These are phyloP conservation scores for Nemotelus pantherinus DNA, from an alignment of 2,888 invertebrate species.

Conservation along the genomic window DNA sequence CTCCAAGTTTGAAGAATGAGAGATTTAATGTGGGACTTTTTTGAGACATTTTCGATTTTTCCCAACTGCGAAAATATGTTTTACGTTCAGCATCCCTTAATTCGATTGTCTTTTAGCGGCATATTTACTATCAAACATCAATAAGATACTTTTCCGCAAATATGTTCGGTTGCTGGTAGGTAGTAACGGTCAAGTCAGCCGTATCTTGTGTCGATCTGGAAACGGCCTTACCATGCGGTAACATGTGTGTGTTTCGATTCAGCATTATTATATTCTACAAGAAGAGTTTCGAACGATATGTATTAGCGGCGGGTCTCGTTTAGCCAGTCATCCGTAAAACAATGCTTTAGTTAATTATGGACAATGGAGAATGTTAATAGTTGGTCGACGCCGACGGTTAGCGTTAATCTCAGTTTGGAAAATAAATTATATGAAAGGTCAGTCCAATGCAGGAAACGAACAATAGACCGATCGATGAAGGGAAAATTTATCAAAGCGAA, in stretches of 20 bases:
- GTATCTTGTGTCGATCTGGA: conserved; percentile 25
- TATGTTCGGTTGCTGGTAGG: not conserved
- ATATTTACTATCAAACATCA: conserved; percentile 7
- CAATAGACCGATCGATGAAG: conserved; percentile 26
- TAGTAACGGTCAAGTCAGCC: conserved; percentile 25
- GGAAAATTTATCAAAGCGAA: conserved; percentile 41
- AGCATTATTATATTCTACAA: not conserved
- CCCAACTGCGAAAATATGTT: too few species aligned
- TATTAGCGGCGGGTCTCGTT: not conserved
- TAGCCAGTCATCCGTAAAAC: conserved; percentile 24
- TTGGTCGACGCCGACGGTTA: conserved; percentile 3
- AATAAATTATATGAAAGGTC: conserved; percentile 37
- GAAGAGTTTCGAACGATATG: not conserved
- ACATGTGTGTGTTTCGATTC: not conserved
- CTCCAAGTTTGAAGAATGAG: too few species aligned
- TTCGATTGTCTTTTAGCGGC: not conserved
- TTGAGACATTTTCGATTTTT: too few species aligned
- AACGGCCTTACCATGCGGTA: not conserved
- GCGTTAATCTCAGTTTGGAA: conserved; percentile 39
- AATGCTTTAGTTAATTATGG: conserved; percentile 39
- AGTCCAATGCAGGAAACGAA: conserved; percentile 23
- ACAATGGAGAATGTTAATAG: conserved; percentile 39
- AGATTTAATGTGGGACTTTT: too few species aligned
- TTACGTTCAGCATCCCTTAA: not conserved
- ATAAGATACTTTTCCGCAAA: conserved; percentile 22